phyloP scores from a whole-genome alignment of 2,888 invertebrate genomes.

The Dicyrtoma fusca region DNA sequence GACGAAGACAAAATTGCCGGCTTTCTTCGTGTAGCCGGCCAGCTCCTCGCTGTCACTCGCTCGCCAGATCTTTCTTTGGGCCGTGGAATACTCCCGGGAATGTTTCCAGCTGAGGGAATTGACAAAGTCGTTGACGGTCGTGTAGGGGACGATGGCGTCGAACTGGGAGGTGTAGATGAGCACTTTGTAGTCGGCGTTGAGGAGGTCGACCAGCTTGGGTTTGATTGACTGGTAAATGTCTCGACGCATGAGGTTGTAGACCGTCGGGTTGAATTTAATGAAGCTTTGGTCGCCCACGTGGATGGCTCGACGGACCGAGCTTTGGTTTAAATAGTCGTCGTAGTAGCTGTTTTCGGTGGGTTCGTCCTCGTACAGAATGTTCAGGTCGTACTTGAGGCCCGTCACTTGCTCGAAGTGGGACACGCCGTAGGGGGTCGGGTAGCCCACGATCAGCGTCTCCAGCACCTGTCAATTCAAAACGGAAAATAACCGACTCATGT shows the following conservation, averaged over 20 bases:
- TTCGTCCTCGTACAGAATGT: constrained; percentile 69
- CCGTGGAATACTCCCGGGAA: constrained; percentile 68
- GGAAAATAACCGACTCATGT: too few relatives aligned
- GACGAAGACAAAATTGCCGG: constrained; percentile 72
- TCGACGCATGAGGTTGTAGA: constrained; percentile 70
- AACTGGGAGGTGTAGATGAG: constrained; percentile 87
- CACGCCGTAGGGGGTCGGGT: constrained; percentile 62
- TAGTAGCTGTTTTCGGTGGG: constrained; percentile 59
- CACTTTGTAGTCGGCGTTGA: constrained; percentile 67
- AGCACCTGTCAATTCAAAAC: constrained; percentile 60
- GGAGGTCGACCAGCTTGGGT: constrained; percentile 70
- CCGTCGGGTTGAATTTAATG: constrained; percentile 59
- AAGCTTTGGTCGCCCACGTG: constrained; percentile 60
- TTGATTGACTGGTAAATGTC: constrained; percentile 84
- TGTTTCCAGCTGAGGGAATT: constrained; percentile 72
- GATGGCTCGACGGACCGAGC: constrained; percentile 57
- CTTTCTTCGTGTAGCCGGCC: constrained; percentile 75
- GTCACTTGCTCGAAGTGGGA: constrained; percentile 73
- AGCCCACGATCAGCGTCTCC: constrained; percentile 71
- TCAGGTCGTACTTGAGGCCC: constrained; percentile 75
- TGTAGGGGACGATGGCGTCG: constrained; percentile 88
- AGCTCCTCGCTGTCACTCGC: constrained; percentile 66
- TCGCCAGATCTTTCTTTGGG: constrained; percentile 71
- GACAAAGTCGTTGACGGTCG: constrained; percentile 78
- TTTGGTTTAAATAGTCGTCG: constrained; percentile 39